Percentiles rank a stretch among this genome's conserved stretches.
These are phyloP conservation scores for Drosophila borealis DNA, from an alignment of 2,888 invertebrate species.

Conservation along the genomic window DNA sequence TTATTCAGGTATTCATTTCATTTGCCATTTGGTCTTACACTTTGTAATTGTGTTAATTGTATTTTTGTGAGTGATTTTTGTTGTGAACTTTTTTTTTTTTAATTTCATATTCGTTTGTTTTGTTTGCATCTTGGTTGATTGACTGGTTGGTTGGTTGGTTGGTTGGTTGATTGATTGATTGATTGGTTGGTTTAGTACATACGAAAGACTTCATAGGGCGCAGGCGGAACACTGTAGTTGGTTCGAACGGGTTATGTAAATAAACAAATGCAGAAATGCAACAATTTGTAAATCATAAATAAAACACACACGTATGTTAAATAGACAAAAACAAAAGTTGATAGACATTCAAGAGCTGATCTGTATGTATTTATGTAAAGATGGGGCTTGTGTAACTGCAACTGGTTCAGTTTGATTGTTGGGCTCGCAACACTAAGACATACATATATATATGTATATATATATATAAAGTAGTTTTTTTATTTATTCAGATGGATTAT, in stretches of 20 bases:
- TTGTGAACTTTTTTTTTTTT: slow-evolving; percentile 42
- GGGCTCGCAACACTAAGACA: slow-evolving; percentile 69
- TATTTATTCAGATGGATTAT: slow-evolving; percentile 14
- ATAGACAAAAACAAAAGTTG: slow-evolving; percentile 74
- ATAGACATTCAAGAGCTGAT: slow-evolving; percentile 75
- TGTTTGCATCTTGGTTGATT: slow-evolving; percentile 39
- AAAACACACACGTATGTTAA: slow-evolving; percentile 77
- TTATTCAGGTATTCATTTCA: slow-evolving; percentile 61
- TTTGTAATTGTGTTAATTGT: slow-evolving; percentile 43
- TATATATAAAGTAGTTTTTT: slow-evolving; percentile 14
- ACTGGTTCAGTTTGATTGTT: slow-evolving; percentile 65
- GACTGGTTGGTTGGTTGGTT: slow-evolving; percentile 52
- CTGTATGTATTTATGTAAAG: slow-evolving; percentile 69
- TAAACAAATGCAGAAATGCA: slow-evolving; percentile 79
- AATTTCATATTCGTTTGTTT: slow-evolving; percentile 29
- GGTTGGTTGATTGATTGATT: slow-evolving; percentile 29
- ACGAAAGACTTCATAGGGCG: slow-evolving; percentile 85
- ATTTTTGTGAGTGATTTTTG: slow-evolving; percentile 64
- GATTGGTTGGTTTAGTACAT: slow-evolving; percentile 80
- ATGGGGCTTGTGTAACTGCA: slow-evolving; percentile 74
- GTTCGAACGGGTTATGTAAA: slow-evolving; percentile 78
- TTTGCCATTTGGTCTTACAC: slow-evolving; percentile 52
- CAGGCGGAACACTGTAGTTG: slow-evolving; percentile 83
- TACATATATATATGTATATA: slow-evolving; percentile 15
- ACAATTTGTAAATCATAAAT: slow-evolving; percentile 78